Evolutionary conservation across 1,140 invertebrate genomes (phyloP).

Genomic region (Magallana angulata): DNA sequence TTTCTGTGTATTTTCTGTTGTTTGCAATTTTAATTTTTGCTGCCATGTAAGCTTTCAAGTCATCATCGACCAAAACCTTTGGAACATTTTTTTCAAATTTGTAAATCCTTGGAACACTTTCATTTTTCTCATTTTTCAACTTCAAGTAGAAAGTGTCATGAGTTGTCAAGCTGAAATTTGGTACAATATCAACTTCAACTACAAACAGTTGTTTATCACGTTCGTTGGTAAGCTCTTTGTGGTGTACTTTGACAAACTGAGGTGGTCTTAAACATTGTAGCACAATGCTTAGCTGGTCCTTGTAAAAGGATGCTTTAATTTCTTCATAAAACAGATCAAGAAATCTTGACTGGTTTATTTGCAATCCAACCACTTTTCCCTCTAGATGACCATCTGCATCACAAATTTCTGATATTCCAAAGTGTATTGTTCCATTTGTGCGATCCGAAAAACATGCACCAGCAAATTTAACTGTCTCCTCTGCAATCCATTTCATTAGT

Average conservation of each 20-base stretch:
- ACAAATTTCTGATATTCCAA: slow-evolving; percentile 57
- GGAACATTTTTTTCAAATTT: slow-evolving; percentile 51
- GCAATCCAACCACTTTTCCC: slow-evolving; percentile 61
- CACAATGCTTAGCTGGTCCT: slow-evolving; percentile 49
- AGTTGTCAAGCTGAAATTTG: slow-evolving; percentile 33
- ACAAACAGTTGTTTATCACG: slow-evolving; percentile 39
- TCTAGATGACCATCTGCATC: slow-evolving; percentile 38
- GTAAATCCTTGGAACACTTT: slow-evolving; percentile 29
- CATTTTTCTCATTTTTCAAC: not conserved
- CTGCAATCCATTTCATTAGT: slow-evolving; percentile 46
- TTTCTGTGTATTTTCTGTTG: slow-evolving; percentile 55
- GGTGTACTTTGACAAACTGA: slow-evolving; percentile 59
- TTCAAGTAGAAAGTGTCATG: not conserved
- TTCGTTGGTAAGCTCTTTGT: not conserved
- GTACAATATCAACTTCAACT: slow-evolving; percentile 64
- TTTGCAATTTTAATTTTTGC: slow-evolving; percentile 46
- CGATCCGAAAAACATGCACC: slow-evolving; percentile 65
- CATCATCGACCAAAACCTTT: not conserved
- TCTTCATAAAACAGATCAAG: slow-evolving; percentile 45
- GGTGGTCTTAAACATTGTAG: slow-evolving; percentile 57
- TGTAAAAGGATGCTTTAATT: slow-evolving; percentile 51
- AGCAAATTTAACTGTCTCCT: slow-evolving; percentile 58
- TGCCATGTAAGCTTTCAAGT: slow-evolving; percentile 47
- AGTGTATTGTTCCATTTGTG: slow-evolving; percentile 66
- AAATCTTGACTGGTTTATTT: slow-evolving; percentile 46